These are phyloP conservation scores for Cebus imitator DNA, from an alignment of 2,113 vertebrate species.

Conservation along the genomic window DNA sequence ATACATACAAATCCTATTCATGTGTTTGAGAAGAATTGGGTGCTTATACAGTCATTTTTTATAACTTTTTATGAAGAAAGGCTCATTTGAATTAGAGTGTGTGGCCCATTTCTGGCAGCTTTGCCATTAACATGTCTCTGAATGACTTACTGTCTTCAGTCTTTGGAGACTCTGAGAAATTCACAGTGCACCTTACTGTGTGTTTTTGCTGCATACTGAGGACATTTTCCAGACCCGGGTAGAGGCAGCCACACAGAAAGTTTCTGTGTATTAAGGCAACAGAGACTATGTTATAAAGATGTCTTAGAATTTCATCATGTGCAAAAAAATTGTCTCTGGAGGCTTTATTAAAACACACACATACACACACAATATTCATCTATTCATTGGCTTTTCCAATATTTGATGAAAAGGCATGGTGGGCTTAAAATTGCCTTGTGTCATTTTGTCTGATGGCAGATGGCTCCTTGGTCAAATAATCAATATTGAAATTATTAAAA, in stretches of 20 bases:
- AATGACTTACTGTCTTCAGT: slow-evolving; percentile 3
- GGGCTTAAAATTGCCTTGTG: neutral
- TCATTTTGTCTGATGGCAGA: neutral
- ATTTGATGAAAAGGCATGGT: neutral
- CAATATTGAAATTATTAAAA: neutral
- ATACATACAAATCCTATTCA: neutral
- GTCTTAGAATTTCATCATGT: neutral
- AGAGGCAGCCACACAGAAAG: neutral
- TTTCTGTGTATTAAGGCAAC: slow-evolving; percentile 15
- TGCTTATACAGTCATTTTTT: neutral
- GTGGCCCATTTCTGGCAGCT: neutral
- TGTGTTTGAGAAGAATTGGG: neutral
- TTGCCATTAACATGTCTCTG: neutral
- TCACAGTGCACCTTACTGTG: slow-evolving; percentile 31
- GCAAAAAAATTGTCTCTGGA: neutral
- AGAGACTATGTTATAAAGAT: slow-evolving; percentile 24
- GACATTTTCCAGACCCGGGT: neutral
- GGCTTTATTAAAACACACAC: neutral
- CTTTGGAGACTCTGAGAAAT: neutral
- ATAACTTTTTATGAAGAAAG: slow-evolving; percentile 24
- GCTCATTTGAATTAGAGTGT: neutral
- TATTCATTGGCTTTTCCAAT: neutral
- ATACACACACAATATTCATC: neutral
- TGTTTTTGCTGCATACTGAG: neutral
- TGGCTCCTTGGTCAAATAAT: neutral